phyloP scores from a whole-genome alignment of 1,140 invertebrate species.

The Papilio glaucus region DNA sequence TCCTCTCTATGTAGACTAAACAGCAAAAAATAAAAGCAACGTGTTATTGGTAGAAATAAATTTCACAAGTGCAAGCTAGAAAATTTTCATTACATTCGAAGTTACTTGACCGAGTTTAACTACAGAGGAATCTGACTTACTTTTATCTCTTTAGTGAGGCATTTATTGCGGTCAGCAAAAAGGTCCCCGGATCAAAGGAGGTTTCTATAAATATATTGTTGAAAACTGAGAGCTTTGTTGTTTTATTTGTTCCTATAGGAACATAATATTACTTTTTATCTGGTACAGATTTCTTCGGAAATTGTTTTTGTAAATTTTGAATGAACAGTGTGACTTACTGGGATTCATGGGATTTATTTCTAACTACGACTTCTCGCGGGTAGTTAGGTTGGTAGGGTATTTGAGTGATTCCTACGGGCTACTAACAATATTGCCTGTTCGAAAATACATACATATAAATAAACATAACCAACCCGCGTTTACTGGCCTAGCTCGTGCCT shows the following conservation, averaged over 20 bases:
- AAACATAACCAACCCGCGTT: neutral
- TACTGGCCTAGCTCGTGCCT: neutral
- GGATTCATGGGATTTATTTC: no score
- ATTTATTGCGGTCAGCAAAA: conserved; percentile 76
- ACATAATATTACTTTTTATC: conserved; percentile 41
- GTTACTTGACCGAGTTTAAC: conserved; percentile 57
- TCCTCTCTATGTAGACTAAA: neutral
- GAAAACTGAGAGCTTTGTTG: conserved; percentile 44
- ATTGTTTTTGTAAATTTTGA: conserved; percentile 36
- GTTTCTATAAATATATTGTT: conserved; percentile 59
- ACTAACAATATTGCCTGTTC: neutral
- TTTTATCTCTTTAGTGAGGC: conserved; percentile 70
- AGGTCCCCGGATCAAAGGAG: conserved; percentile 60
- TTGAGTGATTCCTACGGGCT: neutral
- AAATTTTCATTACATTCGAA: conserved; percentile 73
- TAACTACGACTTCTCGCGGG: no score
- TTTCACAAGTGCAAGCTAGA: conserved; percentile 54
- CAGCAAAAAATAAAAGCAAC: neutral
- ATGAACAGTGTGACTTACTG: no score
- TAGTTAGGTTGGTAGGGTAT: no score
- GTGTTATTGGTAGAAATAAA: conserved; percentile 62
- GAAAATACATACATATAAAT: neutral
- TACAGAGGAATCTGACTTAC: conserved; percentile 64
- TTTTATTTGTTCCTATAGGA: conserved; percentile 47
- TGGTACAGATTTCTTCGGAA: conserved; percentile 41